phyloP scores from a whole-genome alignment of 2,113 vertebrate genomes.

The Vulpes vulpes region DNA sequence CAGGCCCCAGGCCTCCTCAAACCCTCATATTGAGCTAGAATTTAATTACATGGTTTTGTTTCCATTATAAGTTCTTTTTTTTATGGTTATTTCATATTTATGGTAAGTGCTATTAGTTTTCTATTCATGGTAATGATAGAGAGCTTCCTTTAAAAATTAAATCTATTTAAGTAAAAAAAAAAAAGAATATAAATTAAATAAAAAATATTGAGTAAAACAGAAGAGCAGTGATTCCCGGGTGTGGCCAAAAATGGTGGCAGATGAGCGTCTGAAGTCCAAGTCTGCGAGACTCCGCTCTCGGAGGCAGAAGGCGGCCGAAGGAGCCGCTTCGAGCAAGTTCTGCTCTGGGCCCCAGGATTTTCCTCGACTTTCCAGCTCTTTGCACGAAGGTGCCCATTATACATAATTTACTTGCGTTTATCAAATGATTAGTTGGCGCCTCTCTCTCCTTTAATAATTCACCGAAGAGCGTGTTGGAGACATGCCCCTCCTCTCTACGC shows the following conservation, averaged over 20 bases:
- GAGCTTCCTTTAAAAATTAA: conserved; percentile 82
- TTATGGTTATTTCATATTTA: conserved; percentile 79
- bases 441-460: conserved; percentile 78
- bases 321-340: not conserved
- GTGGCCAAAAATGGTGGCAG: not conserved
- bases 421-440: conserved; percentile 75
- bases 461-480: conserved; percentile 60
- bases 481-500: conserved; percentile 72
- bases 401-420: conserved; percentile 77
- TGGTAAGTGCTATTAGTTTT: conserved; percentile 84
- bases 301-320: not conserved
- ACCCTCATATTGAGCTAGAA: conserved; percentile 69
- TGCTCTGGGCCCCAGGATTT: conserved; percentile 60
- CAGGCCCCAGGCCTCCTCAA: conserved; percentile 59
- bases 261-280: not conserved
- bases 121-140: conserved; percentile 75
- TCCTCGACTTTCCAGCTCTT: conserved; percentile 75
- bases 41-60: conserved; percentile 79
- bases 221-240: conserved; percentile 1
- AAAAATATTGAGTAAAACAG: conserved; percentile 55
- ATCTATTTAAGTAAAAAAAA: conserved; percentile 72
- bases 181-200: conserved; percentile 73
- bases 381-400: conserved; percentile 65
- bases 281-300: not conserved
- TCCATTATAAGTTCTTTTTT: conserved; percentile 78